Percentiles rank a stretch among this genome's conserved stretches.
These are phyloP conservation scores for Oligia latruncula DNA, from an alignment of 2,888 invertebrate genomes.

Conservation along the genomic window DNA sequence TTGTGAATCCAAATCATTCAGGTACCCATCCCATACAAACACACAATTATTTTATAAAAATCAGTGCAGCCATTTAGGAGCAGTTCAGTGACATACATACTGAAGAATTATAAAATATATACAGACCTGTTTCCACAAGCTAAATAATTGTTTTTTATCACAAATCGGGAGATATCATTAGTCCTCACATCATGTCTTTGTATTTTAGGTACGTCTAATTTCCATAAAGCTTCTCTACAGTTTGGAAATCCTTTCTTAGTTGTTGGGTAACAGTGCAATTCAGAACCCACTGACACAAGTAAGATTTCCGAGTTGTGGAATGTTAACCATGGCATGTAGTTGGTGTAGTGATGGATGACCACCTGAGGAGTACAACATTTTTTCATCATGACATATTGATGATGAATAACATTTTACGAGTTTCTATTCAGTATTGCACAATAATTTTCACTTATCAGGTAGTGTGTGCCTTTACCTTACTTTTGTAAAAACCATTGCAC, in stretches of 20 bases:
- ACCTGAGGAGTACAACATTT: conserved; percentile 66
- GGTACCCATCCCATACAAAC: no score
- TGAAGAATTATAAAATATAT: background rate
- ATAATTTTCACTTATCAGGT: background rate
- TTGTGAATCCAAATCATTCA: no score
- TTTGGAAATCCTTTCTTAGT: conserved; percentile 74
- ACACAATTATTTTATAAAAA: no score
- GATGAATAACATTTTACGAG: background rate
- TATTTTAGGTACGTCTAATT: conserved; percentile 78
- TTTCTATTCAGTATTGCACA: background rate
- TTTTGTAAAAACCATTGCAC: conserved; percentile 80
- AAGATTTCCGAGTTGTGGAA: conserved; percentile 75
- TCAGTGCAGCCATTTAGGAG: no score
- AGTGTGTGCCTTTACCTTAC: conserved; percentile 60
- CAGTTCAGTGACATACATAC: no score
- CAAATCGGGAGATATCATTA: conserved; percentile 86
- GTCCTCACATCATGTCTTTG: conserved; percentile 81
- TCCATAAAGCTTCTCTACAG: conserved; percentile 74
- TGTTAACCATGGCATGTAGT: conserved; percentile 86
- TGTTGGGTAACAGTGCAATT: conserved; percentile 76
- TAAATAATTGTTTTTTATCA: conserved; percentile 76
- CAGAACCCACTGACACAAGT: conserved; percentile 78
- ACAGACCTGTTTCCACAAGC: conserved; percentile 86
- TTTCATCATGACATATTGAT: background rate
- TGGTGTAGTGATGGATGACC: conserved; percentile 75